phyloP scores from a whole-genome alignment of 2,797 vertebrate genomes.

The Gallinago nigripennis region DNA sequence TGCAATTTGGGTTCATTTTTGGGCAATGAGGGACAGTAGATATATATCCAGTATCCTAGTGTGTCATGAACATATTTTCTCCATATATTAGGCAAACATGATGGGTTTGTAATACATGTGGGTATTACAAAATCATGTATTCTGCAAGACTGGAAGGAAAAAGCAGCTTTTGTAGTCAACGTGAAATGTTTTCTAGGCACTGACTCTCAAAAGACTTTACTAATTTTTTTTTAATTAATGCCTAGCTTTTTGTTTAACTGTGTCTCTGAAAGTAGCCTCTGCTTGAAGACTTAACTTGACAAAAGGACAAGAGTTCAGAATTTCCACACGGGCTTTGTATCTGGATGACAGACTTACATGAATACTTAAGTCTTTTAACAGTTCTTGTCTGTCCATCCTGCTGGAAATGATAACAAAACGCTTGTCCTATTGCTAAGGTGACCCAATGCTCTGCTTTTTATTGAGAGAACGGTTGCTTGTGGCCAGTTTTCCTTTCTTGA shows the following conservation, averaged over 20 bases:
- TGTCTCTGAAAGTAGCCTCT: neutral
- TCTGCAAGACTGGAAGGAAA: neutral
- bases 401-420: neutral
- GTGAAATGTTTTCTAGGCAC: neutral
- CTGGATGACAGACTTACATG: neutral
- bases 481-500: neutral
- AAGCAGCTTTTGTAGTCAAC: neutral
- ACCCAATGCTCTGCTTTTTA: neutral
- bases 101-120: neutral
- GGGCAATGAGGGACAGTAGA: no score
- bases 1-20: neutral
- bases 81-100: neutral
- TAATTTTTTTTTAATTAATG: neutral
- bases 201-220: neutral
- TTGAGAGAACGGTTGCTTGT: neutral
- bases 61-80: neutral
- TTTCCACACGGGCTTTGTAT: neutral
- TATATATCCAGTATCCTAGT: neutral
- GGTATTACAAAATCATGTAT: rapidly evolving
- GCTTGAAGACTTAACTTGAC: neutral
- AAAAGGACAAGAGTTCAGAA: neutral
- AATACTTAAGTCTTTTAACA: neutral
- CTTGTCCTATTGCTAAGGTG: neutral
- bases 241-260: neutral
- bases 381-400: neutral